phyloP scores from a whole-genome alignment of 2,797 vertebrate genomes.

The Hyperoplus immaculatus region DNA sequence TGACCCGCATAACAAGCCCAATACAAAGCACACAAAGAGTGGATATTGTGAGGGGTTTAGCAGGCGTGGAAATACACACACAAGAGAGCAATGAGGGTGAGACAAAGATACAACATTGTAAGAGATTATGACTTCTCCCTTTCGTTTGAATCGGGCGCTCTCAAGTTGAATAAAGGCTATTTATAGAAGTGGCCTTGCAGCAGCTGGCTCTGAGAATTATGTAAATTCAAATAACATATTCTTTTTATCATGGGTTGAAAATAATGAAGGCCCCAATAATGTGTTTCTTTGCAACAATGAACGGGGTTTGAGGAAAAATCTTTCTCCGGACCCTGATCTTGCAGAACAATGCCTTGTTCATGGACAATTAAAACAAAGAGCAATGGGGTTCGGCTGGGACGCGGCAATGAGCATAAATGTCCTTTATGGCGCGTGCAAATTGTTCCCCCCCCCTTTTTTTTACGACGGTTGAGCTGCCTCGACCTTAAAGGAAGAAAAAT shows the following conservation, averaged over 20 bases:
- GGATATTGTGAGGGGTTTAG: constrained; percentile 40
- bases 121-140: constrained; percentile 72
- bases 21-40: constrained; percentile 52
- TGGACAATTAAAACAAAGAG: constrained; percentile 84
- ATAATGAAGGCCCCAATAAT: constrained; percentile 82
- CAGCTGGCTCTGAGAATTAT: constrained; percentile 74
- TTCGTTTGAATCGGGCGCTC: constrained; percentile 68
- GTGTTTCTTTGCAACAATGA: constrained; percentile 79
- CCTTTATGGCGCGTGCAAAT: constrained; percentile 82
- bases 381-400: constrained; percentile 76
- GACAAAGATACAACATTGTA: constrained; percentile 72
- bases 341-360: constrained; percentile 82
- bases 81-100: constrained; percentile 44
- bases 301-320: constrained; percentile 67
- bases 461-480: constrained; percentile 62
- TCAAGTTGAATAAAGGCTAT: constrained; percentile 80
- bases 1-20: constrained; percentile 54
- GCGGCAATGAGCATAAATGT: constrained; percentile 76
- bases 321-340: constrained; percentile 74
- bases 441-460: constrained; percentile 60
- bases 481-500: constrained; percentile 72
- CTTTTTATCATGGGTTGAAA: constrained; percentile 75
- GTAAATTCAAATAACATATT: constrained; percentile 84
- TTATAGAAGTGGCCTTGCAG: constrained; percentile 78
- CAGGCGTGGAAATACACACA: constrained; percentile 43